Percentiles rank a stretch among this genome's conserved stretches.
Conservation (phyloP, 2,888 invertebrate genomes). For the Suillia variegata region DNA sequence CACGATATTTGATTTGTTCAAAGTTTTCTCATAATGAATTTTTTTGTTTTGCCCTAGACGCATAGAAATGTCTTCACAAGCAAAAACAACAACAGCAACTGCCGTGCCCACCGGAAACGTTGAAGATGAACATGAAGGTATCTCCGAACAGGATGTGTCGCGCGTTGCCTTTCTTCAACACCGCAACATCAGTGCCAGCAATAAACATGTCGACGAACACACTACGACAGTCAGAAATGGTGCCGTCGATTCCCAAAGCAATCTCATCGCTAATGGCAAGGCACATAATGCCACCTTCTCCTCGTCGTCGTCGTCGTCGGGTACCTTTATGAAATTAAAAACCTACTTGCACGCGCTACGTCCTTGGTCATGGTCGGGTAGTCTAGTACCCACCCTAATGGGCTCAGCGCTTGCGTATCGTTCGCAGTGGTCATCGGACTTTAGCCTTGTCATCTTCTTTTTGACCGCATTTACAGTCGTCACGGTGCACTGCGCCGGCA, state of each 20-base stretch:
- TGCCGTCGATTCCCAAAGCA: no score
- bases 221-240: no score
- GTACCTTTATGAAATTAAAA: slow-evolving; percentile 80
- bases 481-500: slow-evolving; percentile 94
- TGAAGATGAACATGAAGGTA: no score
- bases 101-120: no score
- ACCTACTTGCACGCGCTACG: slow-evolving; percentile 87
- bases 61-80: no score
- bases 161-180: neutral
- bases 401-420: slow-evolving; percentile 90
- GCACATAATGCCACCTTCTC: neutral
- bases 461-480: slow-evolving; percentile 85
- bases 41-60: no score
- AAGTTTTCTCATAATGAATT: no score
- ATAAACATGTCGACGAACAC: no score
- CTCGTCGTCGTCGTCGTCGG: slow-evolving; percentile 33
- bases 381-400: slow-evolving; percentile 86
- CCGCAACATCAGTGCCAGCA: neutral
- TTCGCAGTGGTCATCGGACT: slow-evolving; percentile 73
- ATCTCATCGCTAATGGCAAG: neutral
- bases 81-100: no score
- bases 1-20: no score
- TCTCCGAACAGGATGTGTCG: no score
- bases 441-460: slow-evolving; percentile 79
- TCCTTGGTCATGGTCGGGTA: slow-evolving; percentile 93